Conservation (phyloP, 1,140 invertebrate species). For the Ylistrum balloti region DNA sequence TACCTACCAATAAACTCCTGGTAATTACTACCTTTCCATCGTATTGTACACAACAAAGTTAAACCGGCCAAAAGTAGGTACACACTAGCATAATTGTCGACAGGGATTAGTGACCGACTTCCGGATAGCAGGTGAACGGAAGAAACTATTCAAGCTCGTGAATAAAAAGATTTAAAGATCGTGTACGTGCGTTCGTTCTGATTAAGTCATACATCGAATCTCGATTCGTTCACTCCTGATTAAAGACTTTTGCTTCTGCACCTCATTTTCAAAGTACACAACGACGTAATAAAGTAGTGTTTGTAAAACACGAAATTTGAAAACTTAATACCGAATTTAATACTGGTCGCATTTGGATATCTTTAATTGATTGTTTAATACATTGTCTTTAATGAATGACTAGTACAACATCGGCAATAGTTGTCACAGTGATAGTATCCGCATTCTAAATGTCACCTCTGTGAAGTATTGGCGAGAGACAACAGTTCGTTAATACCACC, state of each 20-base stretch:
- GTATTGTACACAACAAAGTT: neutral
- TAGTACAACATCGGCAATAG: no score
- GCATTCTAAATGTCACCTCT: neutral
- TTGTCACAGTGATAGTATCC: neutral
- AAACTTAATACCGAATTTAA: neutral
- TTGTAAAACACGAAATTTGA: no score
- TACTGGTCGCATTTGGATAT: neutral
- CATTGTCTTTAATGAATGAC: no score
- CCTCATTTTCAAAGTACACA: no score
- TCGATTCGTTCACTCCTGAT: neutral
- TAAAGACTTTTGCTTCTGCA: neutral
- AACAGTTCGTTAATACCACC: neutral
- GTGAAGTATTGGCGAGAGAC: neutral
- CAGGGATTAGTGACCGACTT: slow-evolving; percentile 24
- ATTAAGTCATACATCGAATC: neutral
- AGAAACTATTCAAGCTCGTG: neutral
- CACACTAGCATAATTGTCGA: neutral
- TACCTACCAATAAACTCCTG: slow-evolving; percentile 6
- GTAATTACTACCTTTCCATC: slow-evolving; percentile 3
- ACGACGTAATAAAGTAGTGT: no score
- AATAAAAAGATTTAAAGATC: neutral
- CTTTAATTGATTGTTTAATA: no score
- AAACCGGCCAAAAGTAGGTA: neutral
- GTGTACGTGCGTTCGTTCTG: neutral
- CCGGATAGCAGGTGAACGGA: neutral